Evolutionary conservation across 2,888 invertebrate genomes (phyloP).

Genomic region (Mechanitis mazaeus): DNA sequence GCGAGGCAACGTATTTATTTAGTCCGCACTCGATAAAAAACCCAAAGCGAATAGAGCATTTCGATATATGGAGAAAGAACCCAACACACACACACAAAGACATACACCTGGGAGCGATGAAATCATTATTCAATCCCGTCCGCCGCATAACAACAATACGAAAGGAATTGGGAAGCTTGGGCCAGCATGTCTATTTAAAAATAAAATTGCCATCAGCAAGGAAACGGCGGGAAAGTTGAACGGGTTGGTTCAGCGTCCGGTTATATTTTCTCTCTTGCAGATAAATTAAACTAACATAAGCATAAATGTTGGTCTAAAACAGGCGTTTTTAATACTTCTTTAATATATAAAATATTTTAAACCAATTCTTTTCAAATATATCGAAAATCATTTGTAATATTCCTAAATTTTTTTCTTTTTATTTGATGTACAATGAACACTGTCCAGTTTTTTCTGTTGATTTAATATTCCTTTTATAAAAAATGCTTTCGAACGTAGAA

Average conservation of each 20-base stretch:
- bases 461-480: background rate
- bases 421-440: no score
- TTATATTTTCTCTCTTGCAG: conserved; percentile 39
- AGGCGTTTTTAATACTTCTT: no score
- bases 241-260: conserved; percentile 34
- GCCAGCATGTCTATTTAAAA: conserved; percentile 33
- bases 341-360: no score
- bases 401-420: no score
- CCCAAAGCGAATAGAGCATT: conserved; percentile 27
- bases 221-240: conserved; percentile 49
- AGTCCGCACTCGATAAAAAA: conserved; percentile 45
- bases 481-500: no score
- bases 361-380: no score
- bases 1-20: conserved; percentile 50
- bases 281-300: conserved; percentile 37
- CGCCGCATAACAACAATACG: conserved; percentile 27
- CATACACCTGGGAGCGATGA: conserved; percentile 34
- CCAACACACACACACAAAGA: conserved; percentile 27
- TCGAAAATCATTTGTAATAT: no score
- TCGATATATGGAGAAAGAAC: conserved; percentile 27
- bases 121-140: conserved; percentile 41
- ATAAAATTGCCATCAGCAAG: conserved; percentile 32
- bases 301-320: conserved; percentile 11
- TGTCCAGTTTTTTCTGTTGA: background rate
- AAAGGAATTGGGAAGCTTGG: conserved; percentile 37